These are phyloP conservation scores for Pristionchus exspectatus DNA, from an alignment of 2,888 invertebrate species.

Conservation along the genomic window DNA sequence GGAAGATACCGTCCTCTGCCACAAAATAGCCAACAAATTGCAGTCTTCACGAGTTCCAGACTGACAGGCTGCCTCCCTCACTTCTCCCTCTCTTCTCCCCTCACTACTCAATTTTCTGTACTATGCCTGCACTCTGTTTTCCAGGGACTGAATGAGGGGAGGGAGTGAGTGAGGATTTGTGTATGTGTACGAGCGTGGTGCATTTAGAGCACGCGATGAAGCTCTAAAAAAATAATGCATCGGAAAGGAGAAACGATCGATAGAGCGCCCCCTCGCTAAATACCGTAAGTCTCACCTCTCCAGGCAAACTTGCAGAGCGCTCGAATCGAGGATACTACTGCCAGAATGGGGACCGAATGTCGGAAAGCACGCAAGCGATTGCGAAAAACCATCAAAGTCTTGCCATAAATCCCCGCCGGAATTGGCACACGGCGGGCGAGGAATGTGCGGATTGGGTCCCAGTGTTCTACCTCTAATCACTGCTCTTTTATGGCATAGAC, in stretches of 20 bases:
- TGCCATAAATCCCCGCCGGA: not conserved
- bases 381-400: not conserved
- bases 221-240: no score
- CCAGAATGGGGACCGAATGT: not conserved
- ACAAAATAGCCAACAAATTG: not conserved
- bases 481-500: no score
- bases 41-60: not conserved
- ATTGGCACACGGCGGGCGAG: not conserved
- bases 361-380: not conserved
- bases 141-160: not conserved
- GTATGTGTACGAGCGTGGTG: not conserved
- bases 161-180: not conserved
- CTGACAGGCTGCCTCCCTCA: not conserved
- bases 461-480: no score
- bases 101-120: slow-evolving; percentile 7
- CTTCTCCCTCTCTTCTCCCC: not conserved
- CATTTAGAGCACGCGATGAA: not conserved
- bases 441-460: not conserved
- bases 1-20: no score
- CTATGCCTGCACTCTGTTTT: not conserved
- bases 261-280: not conserved
- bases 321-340: not conserved
- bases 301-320: not conserved
- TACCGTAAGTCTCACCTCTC: not conserved
- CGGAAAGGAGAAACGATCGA: not conserved